A percentile compares a stretch with the other conserved stretches of the same genome.
Conservation (phyloP, 2,888 invertebrate species). For the Lampropteryx suffumata region DNA sequence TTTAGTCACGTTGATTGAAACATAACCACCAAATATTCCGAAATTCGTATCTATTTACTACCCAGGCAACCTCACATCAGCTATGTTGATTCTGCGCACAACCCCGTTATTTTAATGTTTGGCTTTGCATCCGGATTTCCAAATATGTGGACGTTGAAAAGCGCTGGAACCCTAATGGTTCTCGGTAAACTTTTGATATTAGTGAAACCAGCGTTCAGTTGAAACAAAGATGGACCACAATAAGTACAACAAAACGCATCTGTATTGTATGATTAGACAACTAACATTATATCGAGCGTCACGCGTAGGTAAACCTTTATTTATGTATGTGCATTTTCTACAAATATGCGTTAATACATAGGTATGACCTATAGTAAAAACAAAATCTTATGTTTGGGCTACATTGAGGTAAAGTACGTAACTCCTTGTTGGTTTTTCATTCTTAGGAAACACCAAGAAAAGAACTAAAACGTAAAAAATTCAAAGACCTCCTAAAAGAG, state of each 20-base stretch:
- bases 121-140: slow-evolving; percentile 17
- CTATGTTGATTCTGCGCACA: slow-evolving; percentile 9
- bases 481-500: too few species aligned
- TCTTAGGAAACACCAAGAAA: too few species aligned
- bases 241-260: slow-evolving; percentile 34
- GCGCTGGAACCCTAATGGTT: slow-evolving; percentile 34
- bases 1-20: slow-evolving; percentile 4
- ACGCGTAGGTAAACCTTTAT: too few species aligned
- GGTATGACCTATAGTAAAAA: too few species aligned
- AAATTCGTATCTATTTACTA: slow-evolving; percentile 6
- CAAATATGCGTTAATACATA: too few species aligned
- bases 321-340: too few species aligned
- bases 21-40: slow-evolving; percentile 5
- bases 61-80: neutral
- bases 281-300: neutral
- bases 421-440: too few species aligned
- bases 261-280: slow-evolving; percentile 3
- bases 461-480: too few species aligned
- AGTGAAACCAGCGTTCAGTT: slow-evolving; percentile 37
- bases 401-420: too few species aligned
- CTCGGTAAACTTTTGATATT: slow-evolving; percentile 44
- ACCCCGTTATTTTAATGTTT: slow-evolving; percentile 13
- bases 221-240: slow-evolving; percentile 39
- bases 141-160: slow-evolving; percentile 17
- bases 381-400: too few species aligned